Conservation (phyloP, 2,113 vertebrate genomes). For the Muscicapa adusta region DNA sequence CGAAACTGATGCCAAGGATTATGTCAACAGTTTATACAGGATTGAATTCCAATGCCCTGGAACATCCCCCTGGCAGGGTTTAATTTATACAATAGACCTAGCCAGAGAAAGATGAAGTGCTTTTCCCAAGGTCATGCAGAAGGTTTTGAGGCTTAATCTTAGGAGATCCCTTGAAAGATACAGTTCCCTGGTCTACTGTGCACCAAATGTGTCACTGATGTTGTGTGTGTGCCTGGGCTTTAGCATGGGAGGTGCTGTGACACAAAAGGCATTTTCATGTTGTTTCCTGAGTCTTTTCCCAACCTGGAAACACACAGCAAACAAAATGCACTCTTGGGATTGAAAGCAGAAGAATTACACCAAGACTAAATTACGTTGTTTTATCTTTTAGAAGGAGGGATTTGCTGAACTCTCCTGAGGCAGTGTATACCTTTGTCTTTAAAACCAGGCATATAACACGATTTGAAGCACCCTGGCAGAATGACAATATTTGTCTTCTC, state of each 20-base stretch:
- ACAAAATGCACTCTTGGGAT: not conserved
- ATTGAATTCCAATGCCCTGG: slow-evolving; percentile 57
- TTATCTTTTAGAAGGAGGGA: not conserved
- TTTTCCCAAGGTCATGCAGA: not conserved
- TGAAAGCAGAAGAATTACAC: not conserved
- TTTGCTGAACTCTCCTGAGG: not conserved
- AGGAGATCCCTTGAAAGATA: not conserved
- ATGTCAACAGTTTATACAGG: slow-evolving; percentile 60
- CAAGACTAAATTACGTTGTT: not conserved
- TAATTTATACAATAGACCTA: slow-evolving; percentile 11
- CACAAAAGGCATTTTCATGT: not conserved
- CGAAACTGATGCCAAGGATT: slow-evolving; percentile 40
- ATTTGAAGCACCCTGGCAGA: not conserved
- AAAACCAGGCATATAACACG: not conserved
- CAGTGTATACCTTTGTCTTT: not conserved
- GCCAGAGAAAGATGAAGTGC: slow-evolving; percentile 8
- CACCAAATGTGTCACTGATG: not conserved
- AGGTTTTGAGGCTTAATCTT: not conserved
- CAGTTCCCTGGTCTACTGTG: not conserved
- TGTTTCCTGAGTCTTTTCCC: not conserved
- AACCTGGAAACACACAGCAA: not conserved
- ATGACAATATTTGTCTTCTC: slow-evolving; percentile 5
- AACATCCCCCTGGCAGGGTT: slow-evolving; percentile 36
- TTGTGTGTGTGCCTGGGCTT: not conserved
- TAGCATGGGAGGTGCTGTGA: not conserved